Evolutionary conservation across 1,140 invertebrate genomes (phyloP).

Genomic region (Drosophila triauraria): DNA sequence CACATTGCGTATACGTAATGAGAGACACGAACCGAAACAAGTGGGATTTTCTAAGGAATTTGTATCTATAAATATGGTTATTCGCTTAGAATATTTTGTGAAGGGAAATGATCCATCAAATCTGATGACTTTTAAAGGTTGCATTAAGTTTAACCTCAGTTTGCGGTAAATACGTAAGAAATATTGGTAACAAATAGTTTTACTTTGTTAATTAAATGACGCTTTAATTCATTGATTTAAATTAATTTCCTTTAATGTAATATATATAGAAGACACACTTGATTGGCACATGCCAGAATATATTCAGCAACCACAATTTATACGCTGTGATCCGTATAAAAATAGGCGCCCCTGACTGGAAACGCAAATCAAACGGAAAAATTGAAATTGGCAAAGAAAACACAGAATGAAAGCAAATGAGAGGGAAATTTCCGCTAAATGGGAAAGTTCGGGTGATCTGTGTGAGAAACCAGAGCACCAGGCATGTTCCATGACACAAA

Average conservation of each 20-base stretch:
- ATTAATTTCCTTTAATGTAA: background rate
- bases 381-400: conserved; percentile 18
- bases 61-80: conserved; percentile 19
- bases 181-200: too few species aligned
- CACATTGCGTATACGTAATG: conserved; percentile 59
- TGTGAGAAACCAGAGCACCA: conserved; percentile 24
- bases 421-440: conserved; percentile 25
- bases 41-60: conserved; percentile 53
- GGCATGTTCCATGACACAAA: conserved; percentile 54
- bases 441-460: conserved; percentile 7
- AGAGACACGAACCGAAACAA: conserved; percentile 31
- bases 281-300: conserved; percentile 49
- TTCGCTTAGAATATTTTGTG: background rate
- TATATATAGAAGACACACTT: background rate
- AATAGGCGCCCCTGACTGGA: conserved; percentile 47
- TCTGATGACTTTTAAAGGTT: background rate
- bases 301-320: conserved; percentile 10
- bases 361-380: conserved; percentile 18
- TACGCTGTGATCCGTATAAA: conserved; percentile 38
- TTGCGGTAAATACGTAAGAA: too few species aligned
- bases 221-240: too few species aligned
- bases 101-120: conserved; percentile 23
- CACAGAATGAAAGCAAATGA: background rate
- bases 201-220: background rate
- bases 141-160: too few species aligned